These are phyloP conservation scores for Baccha elongata DNA, from an alignment of 2,888 invertebrate species.

Conservation along the genomic window DNA sequence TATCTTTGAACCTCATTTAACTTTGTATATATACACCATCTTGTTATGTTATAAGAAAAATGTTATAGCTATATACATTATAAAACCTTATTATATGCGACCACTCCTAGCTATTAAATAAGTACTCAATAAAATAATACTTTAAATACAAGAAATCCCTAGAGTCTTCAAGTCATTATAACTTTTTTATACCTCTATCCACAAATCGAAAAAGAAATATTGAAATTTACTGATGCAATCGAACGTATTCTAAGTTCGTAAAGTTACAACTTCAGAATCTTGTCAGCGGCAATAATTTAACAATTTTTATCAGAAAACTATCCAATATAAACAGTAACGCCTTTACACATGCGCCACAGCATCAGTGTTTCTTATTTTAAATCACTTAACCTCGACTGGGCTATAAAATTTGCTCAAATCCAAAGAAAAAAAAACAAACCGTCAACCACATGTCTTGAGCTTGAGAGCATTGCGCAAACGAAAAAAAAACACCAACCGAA, in stretches of 20 bases:
- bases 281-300: conserved; percentile 66
- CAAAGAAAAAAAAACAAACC: conserved; percentile 1
- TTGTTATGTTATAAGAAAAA: no score
- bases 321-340: conserved; percentile 57
- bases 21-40: no score
- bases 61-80: no score
- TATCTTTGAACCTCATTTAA: no score
- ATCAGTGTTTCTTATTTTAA: conserved; percentile 38
- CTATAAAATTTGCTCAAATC: conserved; percentile 52
- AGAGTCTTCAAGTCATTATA: no score
- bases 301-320: conserved; percentile 65
- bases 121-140: neutral
- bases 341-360: conserved; percentile 29
- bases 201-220: neutral
- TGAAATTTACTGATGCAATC: conserved; percentile 48
- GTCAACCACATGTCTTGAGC: conserved; percentile 43
- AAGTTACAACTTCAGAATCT: conserved; percentile 60
- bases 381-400: conserved; percentile 36
- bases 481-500: neutral
- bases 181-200: no score
- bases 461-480: conserved; percentile 54
- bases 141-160: no score
- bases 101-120: neutral
- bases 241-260: conserved; percentile 36
- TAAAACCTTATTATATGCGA: no score